Evolutionary conservation across 1,140 invertebrate species (phyloP).

Genomic region (Heterodera schachtii): DNA sequence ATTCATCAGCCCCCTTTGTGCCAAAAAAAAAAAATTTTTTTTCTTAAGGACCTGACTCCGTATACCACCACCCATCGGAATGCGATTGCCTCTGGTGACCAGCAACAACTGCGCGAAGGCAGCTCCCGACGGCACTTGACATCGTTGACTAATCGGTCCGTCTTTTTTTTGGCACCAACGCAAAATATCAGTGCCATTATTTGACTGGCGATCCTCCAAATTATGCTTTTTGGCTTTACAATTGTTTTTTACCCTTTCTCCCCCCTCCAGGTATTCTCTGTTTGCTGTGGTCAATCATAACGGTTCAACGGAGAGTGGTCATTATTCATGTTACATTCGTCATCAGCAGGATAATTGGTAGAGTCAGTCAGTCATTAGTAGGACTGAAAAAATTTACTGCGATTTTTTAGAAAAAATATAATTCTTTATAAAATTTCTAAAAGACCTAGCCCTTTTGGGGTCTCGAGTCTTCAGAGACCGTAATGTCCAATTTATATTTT

Average conservation of each 20-base stretch:
- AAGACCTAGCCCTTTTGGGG: no score
- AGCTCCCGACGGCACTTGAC: slow-evolving; percentile 18
- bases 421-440: no score
- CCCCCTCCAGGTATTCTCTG: slow-evolving; percentile 76
- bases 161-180: background rate
- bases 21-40: background rate
- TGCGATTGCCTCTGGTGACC: slow-evolving; percentile 16
- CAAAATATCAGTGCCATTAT: no score
- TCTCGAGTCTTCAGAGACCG: no score
- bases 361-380: no score
- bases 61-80: slow-evolving; percentile 67
- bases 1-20: no score
- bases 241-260: no score
- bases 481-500: background rate
- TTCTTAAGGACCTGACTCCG: slow-evolving; percentile 81
- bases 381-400: no score
- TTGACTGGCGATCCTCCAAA: no score
- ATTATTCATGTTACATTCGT: slow-evolving; percentile 90
- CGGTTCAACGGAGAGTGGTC: slow-evolving; percentile 86
- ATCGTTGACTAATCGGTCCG: slow-evolving; percentile 30
- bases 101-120: slow-evolving; percentile 12
- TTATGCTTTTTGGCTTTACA: no score
- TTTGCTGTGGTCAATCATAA: slow-evolving; percentile 95
- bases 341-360: slow-evolving; percentile 69
- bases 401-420: no score